Conservation (phyloP, 2,113 vertebrate genomes). For the Sylvilagus bachmani region DNA sequence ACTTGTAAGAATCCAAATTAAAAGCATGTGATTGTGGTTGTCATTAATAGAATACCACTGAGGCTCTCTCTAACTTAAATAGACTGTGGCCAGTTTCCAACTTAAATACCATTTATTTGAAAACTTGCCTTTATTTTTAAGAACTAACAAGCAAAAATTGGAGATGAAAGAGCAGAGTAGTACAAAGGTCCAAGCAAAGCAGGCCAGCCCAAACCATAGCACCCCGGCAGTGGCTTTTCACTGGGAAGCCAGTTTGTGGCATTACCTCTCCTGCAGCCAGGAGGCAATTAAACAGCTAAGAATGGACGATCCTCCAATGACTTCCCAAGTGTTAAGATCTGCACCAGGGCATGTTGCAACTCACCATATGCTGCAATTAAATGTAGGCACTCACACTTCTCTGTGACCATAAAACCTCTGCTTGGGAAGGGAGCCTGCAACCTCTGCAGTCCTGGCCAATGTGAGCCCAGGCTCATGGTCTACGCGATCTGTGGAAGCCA, state of each 20-base stretch:
- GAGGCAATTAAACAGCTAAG: slow-evolving; percentile 38
- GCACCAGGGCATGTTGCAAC: neutral
- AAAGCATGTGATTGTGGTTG: neutral
- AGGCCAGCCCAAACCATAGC: neutral
- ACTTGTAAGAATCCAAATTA: neutral
- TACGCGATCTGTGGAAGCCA: neutral
- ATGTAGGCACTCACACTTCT: slow-evolving; percentile 28
- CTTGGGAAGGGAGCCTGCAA: neutral
- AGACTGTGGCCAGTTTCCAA: neutral
- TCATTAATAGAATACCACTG: neutral
- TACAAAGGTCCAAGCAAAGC: neutral
- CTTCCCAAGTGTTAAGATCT: neutral
- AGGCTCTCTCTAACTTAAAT: neutral
- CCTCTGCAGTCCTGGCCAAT: neutral
- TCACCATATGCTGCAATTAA: slow-evolving; percentile 33
- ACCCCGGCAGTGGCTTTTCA: neutral
- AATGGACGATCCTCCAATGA: neutral
- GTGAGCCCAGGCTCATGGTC: rapidly evolving
- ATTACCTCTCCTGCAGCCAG: neutral
- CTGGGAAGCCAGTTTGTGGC: neutral
- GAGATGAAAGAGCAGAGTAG: neutral
- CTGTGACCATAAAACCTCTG: neutral
- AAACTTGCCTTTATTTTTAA: neutral
- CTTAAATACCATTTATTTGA: slow-evolving; percentile 22
- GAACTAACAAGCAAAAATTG: neutral